These are phyloP conservation scores for Maconellicoccus hirsutus DNA, from an alignment of 1,140 invertebrate species.

Conservation along the genomic window DNA sequence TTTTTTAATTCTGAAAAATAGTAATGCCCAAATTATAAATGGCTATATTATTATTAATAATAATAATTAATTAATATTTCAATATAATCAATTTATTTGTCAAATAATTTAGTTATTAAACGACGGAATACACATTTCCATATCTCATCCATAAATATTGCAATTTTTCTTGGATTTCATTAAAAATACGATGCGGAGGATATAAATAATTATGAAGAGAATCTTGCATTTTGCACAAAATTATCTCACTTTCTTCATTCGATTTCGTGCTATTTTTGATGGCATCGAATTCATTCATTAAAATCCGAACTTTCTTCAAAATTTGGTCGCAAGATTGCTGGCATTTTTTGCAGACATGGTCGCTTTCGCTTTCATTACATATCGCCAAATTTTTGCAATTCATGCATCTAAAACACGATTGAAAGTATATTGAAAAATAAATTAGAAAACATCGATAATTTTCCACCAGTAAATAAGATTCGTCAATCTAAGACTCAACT, in stretches of 20 bases:
- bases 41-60: too few species aligned
- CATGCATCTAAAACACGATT: not conserved
- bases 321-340: not conserved
- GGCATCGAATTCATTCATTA: not conserved
- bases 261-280: not conserved
- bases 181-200: not conserved
- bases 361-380: not conserved
- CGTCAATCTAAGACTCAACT: not conserved
- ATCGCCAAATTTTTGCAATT: too few species aligned
- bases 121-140: not conserved
- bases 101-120: too few species aligned
- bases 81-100: too few species aligned
- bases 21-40: too few species aligned
- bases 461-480: not conserved
- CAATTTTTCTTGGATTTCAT: not conserved
- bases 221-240: not conserved
- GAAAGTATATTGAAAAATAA: not conserved
- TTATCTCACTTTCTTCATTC: not conserved
- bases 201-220: not conserved
- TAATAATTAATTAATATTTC: too few species aligned
- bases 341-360: not conserved
- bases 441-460: not conserved
- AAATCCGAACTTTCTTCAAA: not conserved
- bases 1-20: too few species aligned
- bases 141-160: not conserved